A percentile compares a stretch with the other conserved stretches of the same genome.
phyloP scores from a whole-genome alignment of 2,113 vertebrate species.

The Bujurquina vittata region DNA sequence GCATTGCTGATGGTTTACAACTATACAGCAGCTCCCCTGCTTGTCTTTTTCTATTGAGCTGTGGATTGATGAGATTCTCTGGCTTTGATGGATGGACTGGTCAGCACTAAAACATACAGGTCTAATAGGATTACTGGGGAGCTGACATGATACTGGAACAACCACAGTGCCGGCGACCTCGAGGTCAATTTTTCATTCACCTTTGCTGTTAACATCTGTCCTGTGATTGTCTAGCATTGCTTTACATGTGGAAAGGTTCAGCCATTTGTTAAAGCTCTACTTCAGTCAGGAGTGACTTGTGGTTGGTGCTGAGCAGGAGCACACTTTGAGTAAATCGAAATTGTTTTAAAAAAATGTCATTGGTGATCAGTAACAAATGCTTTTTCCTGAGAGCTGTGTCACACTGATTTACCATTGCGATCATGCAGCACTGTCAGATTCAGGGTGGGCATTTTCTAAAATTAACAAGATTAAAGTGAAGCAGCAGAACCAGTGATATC shows the following conservation, averaged over 20 bases:
- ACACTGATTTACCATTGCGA: background rate
- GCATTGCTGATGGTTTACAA: background rate
- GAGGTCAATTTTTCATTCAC: background rate
- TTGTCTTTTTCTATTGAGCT: background rate
- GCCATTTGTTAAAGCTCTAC: background rate
- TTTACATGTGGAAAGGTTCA: background rate
- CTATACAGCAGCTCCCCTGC: background rate
- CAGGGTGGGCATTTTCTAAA: background rate
- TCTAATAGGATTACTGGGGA: slow-evolving; percentile 34
- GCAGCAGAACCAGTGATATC: background rate
- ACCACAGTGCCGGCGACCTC: background rate
- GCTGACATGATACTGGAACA: slow-evolving; percentile 7
- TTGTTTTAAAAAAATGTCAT: background rate
- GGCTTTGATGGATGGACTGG: slow-evolving; percentile 35
- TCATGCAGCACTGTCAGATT: background rate
- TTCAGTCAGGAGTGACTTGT: background rate
- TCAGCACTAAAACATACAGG: slow-evolving; percentile 10
- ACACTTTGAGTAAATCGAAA: too few species aligned
- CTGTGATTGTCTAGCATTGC: accelerated
- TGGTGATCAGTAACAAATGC: background rate
- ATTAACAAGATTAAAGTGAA: background rate
- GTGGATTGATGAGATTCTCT: slow-evolving; percentile 30
- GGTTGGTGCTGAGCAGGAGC: background rate
- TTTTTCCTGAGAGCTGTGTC: background rate
- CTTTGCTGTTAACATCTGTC: background rate